Percentiles rank a stretch among this genome's conserved stretches.
These are phyloP conservation scores for Caenorhabditis brenneri DNA, from an alignment of 1,140 invertebrate genomes.

Conservation along the genomic window DNA sequence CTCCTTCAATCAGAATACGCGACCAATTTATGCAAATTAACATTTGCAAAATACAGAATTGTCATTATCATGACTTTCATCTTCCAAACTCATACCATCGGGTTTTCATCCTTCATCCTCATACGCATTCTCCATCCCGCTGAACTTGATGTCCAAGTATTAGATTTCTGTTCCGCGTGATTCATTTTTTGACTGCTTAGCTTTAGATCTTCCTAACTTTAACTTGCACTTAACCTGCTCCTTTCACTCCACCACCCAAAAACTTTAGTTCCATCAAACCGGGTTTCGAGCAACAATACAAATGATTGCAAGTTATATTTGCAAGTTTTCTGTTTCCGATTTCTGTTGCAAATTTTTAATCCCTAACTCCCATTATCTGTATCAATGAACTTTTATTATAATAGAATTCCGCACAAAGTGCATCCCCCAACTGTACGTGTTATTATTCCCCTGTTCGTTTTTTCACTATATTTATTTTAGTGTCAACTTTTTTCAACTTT, in stretches of 20 bases:
- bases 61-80: not conserved
- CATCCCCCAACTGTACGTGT: not conserved
- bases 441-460: not conserved
- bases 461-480: slow-evolving; percentile 19
- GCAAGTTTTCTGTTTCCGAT: not conserved
- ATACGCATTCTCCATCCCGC: slow-evolving; percentile 8
- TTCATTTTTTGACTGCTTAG: slow-evolving; percentile 3
- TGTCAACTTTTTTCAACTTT: not conserved
- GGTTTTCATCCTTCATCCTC: not conserved
- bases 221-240: not conserved
- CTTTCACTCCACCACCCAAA: not conserved
- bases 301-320: not conserved
- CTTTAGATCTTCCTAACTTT: slow-evolving; percentile 16
- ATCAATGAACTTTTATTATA: not conserved
- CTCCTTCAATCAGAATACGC: slow-evolving; percentile 11
- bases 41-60: not conserved
- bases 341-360: not conserved
- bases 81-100: slow-evolving; percentile 25
- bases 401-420: slow-evolving; percentile 26
- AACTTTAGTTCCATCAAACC: slow-evolving; percentile 17
- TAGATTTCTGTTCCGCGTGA: not conserved
- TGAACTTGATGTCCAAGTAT: slow-evolving; percentile 14
- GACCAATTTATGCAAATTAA: slow-evolving; percentile 1
- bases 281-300: not conserved
- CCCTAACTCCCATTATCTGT: not conserved